Percentiles rank a stretch among this genome's conserved stretches.
Evolutionary conservation across 2,888 invertebrate genomes (phyloP).

Genomic region (Caenorhabditis panamensis): DNA sequence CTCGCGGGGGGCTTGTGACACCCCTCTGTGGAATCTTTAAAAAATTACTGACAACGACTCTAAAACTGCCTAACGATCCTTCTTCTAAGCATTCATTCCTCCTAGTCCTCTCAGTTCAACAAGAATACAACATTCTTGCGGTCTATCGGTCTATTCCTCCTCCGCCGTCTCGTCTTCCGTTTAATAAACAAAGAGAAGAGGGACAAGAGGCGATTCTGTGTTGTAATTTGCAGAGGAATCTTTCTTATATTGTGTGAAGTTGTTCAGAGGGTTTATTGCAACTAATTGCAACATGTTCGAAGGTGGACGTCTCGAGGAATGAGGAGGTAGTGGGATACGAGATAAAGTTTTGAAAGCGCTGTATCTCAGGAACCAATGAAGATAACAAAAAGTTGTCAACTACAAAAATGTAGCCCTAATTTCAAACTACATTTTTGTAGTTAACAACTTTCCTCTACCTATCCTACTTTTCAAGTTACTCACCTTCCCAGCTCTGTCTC

Average conservation of each 20-base stretch:
- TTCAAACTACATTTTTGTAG: neutral
- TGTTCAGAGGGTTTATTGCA: slow-evolving; percentile 4
- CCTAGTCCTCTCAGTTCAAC: neutral
- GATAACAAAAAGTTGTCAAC: slow-evolving; percentile 3
- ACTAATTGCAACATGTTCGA: slow-evolving; percentile 3
- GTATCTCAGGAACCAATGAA: neutral
- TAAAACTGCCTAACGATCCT: neutral
- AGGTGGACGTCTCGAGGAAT: neutral
- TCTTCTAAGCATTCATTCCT: neutral
- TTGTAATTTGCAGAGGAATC: neutral
- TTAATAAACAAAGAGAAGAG: slow-evolving; percentile 20
- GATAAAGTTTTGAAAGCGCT: neutral
- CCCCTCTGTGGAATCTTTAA: too few species aligned
- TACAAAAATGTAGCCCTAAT: neutral
- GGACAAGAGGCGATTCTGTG: neutral
- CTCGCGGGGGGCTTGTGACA: too few species aligned
- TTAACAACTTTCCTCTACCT: neutral
- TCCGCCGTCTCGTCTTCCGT: neutral
- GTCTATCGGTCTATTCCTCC: too few species aligned
- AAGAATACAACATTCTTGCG: slow-evolving; percentile 11
- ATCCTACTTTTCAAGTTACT: neutral
- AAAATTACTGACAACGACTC: too few species aligned
- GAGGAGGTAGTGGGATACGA: neutral
- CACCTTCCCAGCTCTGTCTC: slow-evolving; percentile 85
- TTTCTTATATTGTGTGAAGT: neutral